Evolutionary conservation across 2,113 vertebrate species (phyloP).

Genomic region (Formicarius rufipectus): DNA sequence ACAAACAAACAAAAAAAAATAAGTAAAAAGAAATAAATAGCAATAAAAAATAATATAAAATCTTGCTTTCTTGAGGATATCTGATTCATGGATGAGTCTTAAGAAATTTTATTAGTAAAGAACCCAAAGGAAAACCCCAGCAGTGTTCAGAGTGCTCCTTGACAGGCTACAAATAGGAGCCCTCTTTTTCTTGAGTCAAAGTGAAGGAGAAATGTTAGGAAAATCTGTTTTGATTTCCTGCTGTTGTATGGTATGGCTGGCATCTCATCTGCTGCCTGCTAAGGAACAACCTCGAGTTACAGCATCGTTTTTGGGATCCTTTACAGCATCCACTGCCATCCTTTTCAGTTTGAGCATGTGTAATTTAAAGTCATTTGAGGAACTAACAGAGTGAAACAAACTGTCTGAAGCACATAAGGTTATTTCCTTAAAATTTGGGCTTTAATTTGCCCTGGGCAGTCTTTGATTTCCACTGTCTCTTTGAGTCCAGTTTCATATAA

Average conservation of each 20-base stretch:
- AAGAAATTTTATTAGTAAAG: background rate
- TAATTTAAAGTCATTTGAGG: slow-evolving; percentile 41
- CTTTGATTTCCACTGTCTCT: background rate
- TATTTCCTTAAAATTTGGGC: background rate
- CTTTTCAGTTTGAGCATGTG: background rate
- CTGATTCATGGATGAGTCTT: background rate
- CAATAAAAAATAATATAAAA: background rate
- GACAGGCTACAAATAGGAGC: background rate
- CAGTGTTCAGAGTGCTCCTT: background rate
- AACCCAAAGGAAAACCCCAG: background rate
- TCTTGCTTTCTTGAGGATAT: background rate
- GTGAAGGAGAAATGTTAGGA: background rate
- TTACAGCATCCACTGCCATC: background rate
- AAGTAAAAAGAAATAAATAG: too few relatives aligned
- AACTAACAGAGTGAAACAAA: background rate
- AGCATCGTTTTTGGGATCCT: background rate
- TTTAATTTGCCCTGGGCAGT: background rate
- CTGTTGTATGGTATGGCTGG: background rate
- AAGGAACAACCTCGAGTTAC: background rate
- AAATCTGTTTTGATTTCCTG: background rate
- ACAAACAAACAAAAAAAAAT: background rate
- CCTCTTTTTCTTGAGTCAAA: background rate
- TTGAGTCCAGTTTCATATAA: background rate
- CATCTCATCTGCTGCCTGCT: background rate
- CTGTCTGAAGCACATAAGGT: background rate